Evolutionary conservation across 1,140 invertebrate genomes (phyloP), one percentile per base, ranked within the genome.

Genomic region (Drosophila pallidifrons): DNA sequence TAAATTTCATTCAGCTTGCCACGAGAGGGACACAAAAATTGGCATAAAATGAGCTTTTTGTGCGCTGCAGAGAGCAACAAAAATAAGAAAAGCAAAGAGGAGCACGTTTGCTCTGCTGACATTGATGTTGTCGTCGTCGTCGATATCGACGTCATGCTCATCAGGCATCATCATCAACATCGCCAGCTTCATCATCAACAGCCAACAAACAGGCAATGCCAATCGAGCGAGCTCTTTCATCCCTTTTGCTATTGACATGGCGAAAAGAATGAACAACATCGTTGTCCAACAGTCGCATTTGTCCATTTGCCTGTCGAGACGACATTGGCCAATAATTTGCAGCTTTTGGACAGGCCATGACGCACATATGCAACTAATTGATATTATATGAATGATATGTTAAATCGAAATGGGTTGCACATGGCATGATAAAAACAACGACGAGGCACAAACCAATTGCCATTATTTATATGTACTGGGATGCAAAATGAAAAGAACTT

Each of bases 381-480:
- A 88, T 88, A 81, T 88, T 83, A 83, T 88, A 83, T 89, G 81
- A 89, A 83, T 87, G 81, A 87, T 88, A 86, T 86, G 82, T 86
- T 88, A 82, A 86, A 79, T 79, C 79, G 76, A 88, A 87, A 87
- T 88, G 66, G 70, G 25, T 61, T 57, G 67, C 75, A 70, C 61
- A 82, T 73, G 82, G 69, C 41, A 35, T 47, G 57, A 60, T 60
- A 49, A 55, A 58, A 58, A 57, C 66, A 75, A 70, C 52, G 30
- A 51, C 41, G 30, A 51, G 13, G 60, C 49, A 57, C 52, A 41
- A 65, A 54, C 51, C 57, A 79, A 75, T 59, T 49, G 59, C 46
- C 68, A 78, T 79, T 82, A 81, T 87, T 78, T 78, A 85, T 66
- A 61, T 63, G 66, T 58, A 57, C 43, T 68, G 41, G 38, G 16